These are phyloP conservation scores for Steatornis caripensis DNA, from an alignment of 2,113 vertebrate species.

Conservation along the genomic window DNA sequence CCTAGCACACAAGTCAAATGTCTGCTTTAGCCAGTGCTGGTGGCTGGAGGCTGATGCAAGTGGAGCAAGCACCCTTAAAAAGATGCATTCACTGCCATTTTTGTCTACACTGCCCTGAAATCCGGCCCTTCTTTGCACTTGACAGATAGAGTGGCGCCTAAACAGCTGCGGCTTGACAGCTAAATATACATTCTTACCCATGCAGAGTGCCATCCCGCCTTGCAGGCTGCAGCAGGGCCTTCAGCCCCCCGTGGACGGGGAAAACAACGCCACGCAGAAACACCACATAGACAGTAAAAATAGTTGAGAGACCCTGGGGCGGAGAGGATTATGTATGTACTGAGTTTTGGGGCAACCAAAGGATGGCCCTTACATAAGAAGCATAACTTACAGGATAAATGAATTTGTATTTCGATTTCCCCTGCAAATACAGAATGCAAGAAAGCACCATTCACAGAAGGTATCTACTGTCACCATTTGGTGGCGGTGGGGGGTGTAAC, in stretches of 20 bases:
- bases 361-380: background rate
- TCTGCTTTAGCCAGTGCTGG: background rate
- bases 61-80: background rate
- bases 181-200: background rate
- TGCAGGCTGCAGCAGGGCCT: background rate
- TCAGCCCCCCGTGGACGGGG: accelerated
- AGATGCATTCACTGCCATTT: background rate
- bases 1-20: background rate
- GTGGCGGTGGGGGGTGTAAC: background rate
- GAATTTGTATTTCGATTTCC: background rate
- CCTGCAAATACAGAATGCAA: background rate
- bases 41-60: background rate
- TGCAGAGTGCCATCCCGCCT: background rate
- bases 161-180: background rate
- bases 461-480: background rate
- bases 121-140: background rate
- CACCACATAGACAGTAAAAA: background rate
- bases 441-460: background rate
- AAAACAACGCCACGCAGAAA: background rate
- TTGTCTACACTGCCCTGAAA: background rate
- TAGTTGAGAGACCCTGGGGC: background rate
- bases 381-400: background rate
- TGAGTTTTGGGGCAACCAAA: background rate
- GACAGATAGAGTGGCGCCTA: background rate
- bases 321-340: background rate